Conservation (phyloP, 2,113 vertebrate genomes). For the Megaceryle torquata region DNA sequence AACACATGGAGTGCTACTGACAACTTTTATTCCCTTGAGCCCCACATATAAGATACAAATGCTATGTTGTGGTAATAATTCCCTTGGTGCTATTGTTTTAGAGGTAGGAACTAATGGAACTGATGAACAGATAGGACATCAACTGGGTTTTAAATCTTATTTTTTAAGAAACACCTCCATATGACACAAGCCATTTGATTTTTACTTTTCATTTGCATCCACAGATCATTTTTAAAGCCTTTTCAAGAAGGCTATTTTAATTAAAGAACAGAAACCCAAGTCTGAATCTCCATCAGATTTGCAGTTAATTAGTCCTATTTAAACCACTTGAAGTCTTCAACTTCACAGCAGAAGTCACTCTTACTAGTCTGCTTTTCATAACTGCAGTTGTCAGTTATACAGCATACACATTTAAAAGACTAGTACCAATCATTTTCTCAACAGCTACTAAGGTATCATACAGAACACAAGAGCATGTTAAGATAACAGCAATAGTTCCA, state of each 20-base stretch:
- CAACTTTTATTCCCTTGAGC: not conserved
- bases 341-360: not conserved
- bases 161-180: not conserved
- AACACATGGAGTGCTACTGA: not conserved
- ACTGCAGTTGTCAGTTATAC: not conserved
- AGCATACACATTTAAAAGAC: not conserved
- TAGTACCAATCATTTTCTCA: accelerated
- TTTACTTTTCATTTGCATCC: not conserved
- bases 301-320: not conserved
- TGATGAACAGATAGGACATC: not conserved
- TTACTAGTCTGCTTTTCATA: not conserved
- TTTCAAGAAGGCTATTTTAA: not conserved
- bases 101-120: not conserved
- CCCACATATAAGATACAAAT: not conserved
- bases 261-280: not conserved
- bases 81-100: not conserved
- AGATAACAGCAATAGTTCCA: not conserved
- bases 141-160: not conserved
- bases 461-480: not conserved
- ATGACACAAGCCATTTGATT: not conserved
- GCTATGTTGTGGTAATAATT: not conserved
- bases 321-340: not conserved
- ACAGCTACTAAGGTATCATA: not conserved
- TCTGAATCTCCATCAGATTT: not conserved
- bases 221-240: not conserved